Percentiles rank a stretch among this genome's conserved stretches.
phyloP scores from a whole-genome alignment of 2,797 vertebrate genomes.

The Anguilla anguilla region DNA sequence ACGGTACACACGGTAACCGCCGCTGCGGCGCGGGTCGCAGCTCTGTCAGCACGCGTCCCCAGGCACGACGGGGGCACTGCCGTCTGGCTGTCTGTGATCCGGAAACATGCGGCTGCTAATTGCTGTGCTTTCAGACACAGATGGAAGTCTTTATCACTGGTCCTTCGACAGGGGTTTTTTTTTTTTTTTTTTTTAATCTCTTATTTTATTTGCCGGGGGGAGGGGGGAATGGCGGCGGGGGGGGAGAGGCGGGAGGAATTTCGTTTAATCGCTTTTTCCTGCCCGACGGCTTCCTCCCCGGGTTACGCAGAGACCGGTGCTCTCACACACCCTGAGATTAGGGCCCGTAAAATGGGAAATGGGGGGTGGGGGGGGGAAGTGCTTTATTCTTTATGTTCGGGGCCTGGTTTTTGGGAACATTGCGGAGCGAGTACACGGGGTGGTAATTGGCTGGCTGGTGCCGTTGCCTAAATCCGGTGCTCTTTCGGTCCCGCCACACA shows the following conservation, averaged over 20 bases:
- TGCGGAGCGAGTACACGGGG: background rate
- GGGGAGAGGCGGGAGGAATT: slow-evolving; percentile 6
- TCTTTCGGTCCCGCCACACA: too few relatives aligned
- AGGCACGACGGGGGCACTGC: background rate
- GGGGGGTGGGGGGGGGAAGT: slow-evolving; percentile 32
- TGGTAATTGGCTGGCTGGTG: too few relatives aligned
- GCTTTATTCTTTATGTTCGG: slow-evolving; percentile 22
- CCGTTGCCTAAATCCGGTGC: background rate
- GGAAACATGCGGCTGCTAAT: background rate
- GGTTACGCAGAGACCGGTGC: background rate
- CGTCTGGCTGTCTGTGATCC: background rate
- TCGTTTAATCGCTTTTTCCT: background rate
- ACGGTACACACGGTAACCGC: background rate
- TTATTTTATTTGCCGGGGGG: background rate
- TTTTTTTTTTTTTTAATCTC: background rate
- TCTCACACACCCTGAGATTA: slow-evolving; percentile 41
- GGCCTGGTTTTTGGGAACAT: slow-evolving; percentile 20
- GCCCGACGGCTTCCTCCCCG: background rate
- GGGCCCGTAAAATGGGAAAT: background rate
- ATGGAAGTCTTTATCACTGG: slow-evolving; percentile 20
- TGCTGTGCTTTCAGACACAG: background rate
- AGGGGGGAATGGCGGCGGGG: background rate
- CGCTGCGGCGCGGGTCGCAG: background rate
- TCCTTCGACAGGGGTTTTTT: background rate
- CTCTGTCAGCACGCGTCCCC: background rate